These are phyloP conservation scores for Lacerta agilis DNA, from an alignment of 2,797 vertebrate species.

Conservation along the genomic window DNA sequence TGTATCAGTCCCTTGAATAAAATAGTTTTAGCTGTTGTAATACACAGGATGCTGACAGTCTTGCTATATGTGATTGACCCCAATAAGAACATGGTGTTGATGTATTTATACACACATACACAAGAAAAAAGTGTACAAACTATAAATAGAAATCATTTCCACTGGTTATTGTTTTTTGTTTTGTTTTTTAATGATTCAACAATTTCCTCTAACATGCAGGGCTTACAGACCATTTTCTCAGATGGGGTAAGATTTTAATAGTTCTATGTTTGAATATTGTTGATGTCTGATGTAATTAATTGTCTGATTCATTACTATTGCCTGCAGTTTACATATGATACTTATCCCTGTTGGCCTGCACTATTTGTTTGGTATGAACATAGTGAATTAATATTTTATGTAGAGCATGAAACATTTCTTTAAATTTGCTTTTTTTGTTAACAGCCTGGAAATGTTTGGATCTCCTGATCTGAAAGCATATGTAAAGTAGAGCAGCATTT, in stretches of 20 bases:
- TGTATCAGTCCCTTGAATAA: not conserved
- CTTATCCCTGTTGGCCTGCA: constrained; percentile 38
- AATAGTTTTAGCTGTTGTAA: constrained; percentile 1
- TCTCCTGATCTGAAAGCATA: constrained; percentile 21
- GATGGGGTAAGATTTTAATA: constrained; percentile 12
- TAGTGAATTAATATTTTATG: constrained; percentile 35
- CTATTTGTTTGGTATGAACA: constrained; percentile 52
- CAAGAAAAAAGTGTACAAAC: constrained; percentile 17
- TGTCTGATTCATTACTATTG: constrained; percentile 55
- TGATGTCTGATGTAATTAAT: constrained; percentile 43
- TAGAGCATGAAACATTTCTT: constrained; percentile 46
- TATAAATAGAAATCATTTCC: not conserved
- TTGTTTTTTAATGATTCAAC: not conserved
- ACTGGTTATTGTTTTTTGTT: constrained; percentile 30
- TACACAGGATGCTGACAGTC: not conserved
- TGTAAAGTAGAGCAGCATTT: not conserved
- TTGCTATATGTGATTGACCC: not conserved
- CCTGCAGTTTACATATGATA: constrained; percentile 30
- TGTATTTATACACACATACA: not conserved
- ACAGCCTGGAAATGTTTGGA: not conserved
- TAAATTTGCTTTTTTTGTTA: constrained; percentile 4
- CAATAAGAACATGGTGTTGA: not conserved
- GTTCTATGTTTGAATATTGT: constrained; percentile 62
- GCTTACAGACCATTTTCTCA: not conserved
- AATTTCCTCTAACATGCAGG: not conserved